These are phyloP conservation scores for Tenrec ecaudatus DNA, from an alignment of 2,113 vertebrate species.

Conservation along the genomic window DNA sequence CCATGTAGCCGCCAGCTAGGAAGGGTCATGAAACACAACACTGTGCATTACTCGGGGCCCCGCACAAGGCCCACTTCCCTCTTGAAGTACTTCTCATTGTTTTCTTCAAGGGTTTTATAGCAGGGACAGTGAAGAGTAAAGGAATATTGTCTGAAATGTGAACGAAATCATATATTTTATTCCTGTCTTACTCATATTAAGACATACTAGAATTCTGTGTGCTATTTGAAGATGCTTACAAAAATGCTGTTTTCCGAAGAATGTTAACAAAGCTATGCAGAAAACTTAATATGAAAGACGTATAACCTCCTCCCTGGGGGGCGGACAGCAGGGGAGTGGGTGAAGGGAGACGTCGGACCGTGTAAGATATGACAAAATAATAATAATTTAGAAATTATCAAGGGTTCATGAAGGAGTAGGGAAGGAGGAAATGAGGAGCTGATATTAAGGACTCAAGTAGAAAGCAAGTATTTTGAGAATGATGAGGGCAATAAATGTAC, in stretches of 20 bases:
- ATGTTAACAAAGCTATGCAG: not conserved
- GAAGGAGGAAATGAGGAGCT: too few species aligned
- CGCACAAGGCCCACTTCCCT: not conserved
- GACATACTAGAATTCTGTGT: not conserved
- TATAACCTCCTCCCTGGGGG: too few species aligned
- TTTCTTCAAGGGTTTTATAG: constrained; percentile 16
- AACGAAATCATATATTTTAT: not conserved
- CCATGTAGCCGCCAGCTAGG: not conserved
- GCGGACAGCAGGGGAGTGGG: too few species aligned
- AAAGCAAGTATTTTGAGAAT: too few species aligned
- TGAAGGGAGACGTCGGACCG: too few species aligned
- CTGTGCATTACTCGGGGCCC: not conserved
- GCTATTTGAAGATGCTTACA: not conserved
- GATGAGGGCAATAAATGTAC: too few species aligned
- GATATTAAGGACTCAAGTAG: too few species aligned
- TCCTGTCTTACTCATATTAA: not conserved
- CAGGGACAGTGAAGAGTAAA: not conserved
- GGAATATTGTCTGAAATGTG: constrained; percentile 13
- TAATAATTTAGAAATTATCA: too few species aligned
- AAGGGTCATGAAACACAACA: not conserved
- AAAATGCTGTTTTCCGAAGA: not conserved
- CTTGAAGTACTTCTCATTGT: not conserved
- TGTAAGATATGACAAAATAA: too few species aligned
- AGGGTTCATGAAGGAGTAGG: too few species aligned
- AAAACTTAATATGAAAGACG: not conserved